A percentile compares a stretch with the other conserved stretches of the same genome.
Conservation (phyloP, 2,113 vertebrate species). For the Gymnogyps californianus region DNA sequence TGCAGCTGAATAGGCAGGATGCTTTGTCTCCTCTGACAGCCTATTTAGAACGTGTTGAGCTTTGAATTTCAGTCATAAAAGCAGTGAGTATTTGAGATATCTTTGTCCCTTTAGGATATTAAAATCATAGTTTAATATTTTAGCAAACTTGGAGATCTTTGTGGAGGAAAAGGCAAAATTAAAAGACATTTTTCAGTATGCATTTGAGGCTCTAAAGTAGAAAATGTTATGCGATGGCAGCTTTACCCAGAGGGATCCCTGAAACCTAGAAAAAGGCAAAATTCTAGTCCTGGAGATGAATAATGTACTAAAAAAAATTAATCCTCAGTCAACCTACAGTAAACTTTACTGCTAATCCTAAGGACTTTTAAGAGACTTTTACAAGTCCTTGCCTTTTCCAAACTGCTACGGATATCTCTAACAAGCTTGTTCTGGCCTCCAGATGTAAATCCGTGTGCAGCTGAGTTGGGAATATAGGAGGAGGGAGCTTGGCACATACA, state of each 20-base stretch:
- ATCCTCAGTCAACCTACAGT: not conserved
- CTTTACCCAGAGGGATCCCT: not conserved
- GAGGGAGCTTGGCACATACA: not conserved
- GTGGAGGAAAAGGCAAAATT: not conserved
- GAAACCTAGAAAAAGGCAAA: not conserved
- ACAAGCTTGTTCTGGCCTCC: not conserved
- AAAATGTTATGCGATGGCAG: not conserved
- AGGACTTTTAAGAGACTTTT: not conserved
- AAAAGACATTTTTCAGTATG: not conserved
- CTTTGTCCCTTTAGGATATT: not conserved
- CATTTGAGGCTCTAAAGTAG: not conserved
- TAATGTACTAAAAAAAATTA: not conserved
- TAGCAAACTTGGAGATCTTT: not conserved
- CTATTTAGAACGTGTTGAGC: not conserved
- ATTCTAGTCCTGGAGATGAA: not conserved
- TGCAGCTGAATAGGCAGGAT: not conserved
- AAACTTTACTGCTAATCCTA: not conserved
- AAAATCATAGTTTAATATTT: not conserved
- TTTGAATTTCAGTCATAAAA: conserved; percentile 5
- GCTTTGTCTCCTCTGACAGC: not conserved
- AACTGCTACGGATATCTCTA: not conserved
- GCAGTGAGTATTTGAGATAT: not conserved
- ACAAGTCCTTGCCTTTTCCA: not conserved
- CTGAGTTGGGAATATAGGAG: not conserved
- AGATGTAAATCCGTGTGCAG: not conserved